Percentiles rank a stretch among this genome's conserved stretches.
These are phyloP conservation scores for Australoheros scitulus DNA, from an alignment of 2,113 vertebrate genomes.

Conservation along the genomic window DNA sequence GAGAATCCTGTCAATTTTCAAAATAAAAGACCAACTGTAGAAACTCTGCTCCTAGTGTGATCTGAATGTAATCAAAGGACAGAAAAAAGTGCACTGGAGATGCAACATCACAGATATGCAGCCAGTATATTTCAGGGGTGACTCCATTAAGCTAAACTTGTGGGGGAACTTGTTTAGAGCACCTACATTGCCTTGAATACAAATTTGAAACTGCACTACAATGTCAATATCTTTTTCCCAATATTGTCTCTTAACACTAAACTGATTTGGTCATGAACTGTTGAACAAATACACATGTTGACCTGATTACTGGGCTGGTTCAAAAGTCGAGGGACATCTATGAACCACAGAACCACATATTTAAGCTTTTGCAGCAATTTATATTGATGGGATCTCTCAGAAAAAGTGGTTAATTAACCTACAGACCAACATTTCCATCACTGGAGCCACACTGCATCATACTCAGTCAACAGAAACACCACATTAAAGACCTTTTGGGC, in stretches of 20 bases:
- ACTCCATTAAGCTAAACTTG: too few species aligned
- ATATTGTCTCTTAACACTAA: not conserved
- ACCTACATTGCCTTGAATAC: not conserved
- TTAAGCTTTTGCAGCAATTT: not conserved
- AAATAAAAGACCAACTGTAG: not conserved
- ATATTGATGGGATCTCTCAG: not conserved
- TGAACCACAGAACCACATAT: not conserved
- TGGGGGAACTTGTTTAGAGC: not conserved
- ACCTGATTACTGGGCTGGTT: not conserved
- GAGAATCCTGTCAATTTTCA: not conserved
- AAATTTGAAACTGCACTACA: not conserved
- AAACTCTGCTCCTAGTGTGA: not conserved
- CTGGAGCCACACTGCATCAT: not conserved
- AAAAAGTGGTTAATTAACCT: not conserved
- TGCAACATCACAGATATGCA: not conserved
- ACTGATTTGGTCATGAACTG: not conserved
- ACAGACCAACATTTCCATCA: not conserved
- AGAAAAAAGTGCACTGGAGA: not conserved
- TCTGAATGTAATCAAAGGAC: accelerated
- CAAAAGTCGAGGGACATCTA: not conserved
- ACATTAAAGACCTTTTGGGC: not conserved
- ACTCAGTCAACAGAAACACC: not conserved
- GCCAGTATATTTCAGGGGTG: too few species aligned
- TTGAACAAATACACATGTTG: not conserved
- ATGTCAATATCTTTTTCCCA: not conserved